A percentile compares a stretch with the other conserved stretches of the same genome.
These are phyloP conservation scores for Shargacucullia verbasci DNA, from an alignment of 2,888 invertebrate genomes.

Conservation along the genomic window DNA sequence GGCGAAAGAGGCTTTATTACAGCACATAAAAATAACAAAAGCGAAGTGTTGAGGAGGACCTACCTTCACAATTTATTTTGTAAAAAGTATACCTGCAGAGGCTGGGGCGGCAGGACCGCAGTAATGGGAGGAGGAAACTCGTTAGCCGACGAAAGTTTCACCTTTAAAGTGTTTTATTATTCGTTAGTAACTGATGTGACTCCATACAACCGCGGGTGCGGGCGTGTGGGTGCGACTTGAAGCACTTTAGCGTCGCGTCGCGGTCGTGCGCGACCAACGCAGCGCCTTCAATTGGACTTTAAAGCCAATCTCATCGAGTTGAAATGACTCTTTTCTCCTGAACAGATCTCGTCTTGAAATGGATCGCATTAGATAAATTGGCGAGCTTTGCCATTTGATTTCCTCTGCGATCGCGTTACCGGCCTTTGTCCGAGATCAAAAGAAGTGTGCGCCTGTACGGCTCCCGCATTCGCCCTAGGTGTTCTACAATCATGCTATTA, in stretches of 20 bases:
- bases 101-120: conserved; percentile 19
- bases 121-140: conserved; percentile 51
- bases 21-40: conserved; percentile 43
- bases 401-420: conserved; percentile 49
- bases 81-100: conserved; percentile 32
- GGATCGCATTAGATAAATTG: conserved; percentile 52
- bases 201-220: conserved; percentile 17
- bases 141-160: conserved; percentile 55
- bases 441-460: conserved; percentile 48
- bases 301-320: conserved; percentile 32
- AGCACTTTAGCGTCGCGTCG: conserved; percentile 6
- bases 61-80: conserved; percentile 49
- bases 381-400: conserved; percentile 38
- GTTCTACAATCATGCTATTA: conserved; percentile 52
- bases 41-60: conserved; percentile 37
- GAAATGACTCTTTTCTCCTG: conserved; percentile 39
- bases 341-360: conserved; percentile 40
- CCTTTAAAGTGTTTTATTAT: conserved; percentile 61
- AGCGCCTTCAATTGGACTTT: conserved; percentile 22
- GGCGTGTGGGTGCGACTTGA: conserved; percentile 9
- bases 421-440: conserved; percentile 62
- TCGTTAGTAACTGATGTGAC: conserved; percentile 47
- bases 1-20: conserved; percentile 30
- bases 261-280: conserved; percentile 6
- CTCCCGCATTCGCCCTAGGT: conserved; percentile 22